Conservation (phyloP, 2,888 invertebrate species). For the Thymelicus sylvestris region DNA sequence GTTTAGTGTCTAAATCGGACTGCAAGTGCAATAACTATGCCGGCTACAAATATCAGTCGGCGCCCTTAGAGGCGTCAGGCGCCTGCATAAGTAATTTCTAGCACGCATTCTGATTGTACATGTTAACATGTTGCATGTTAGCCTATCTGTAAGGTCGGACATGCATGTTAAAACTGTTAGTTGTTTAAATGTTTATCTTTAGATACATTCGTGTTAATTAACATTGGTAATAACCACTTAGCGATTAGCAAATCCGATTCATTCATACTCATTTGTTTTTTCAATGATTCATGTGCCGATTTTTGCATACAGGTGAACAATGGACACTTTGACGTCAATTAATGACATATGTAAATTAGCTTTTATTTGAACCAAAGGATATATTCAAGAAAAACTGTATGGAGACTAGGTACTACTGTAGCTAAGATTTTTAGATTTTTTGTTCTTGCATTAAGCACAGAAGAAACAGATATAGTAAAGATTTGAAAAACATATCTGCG, state of each 20-base stretch:
- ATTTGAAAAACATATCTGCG: not conserved
- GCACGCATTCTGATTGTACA: slow-evolving; percentile 28
- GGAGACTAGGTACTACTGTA: not conserved
- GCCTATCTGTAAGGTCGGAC: slow-evolving; percentile 24
- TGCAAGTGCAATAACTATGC: too few species aligned
- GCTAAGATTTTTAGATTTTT: not conserved
- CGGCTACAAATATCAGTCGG: slow-evolving; percentile 18
- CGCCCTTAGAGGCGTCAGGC: slow-evolving; percentile 25
- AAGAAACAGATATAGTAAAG: not conserved
- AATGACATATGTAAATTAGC: too few species aligned
- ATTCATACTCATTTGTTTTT: not conserved
- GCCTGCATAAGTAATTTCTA: slow-evolving; percentile 37
- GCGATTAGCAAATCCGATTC: not conserved
- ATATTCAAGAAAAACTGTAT: not conserved
- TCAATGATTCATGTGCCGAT: not conserved
- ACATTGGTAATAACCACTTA: slow-evolving; percentile 30
- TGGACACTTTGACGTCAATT: too few species aligned
- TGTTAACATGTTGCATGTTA: slow-evolving; percentile 23
- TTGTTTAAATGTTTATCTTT: slow-evolving; percentile 21
- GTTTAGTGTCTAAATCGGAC: too few species aligned
- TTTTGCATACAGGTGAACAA: too few species aligned
- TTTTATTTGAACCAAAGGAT: too few species aligned
- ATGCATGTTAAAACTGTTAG: slow-evolving; percentile 24
- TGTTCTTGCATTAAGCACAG: too few species aligned
- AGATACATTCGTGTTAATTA: slow-evolving; percentile 19